Percentiles rank a stretch among this genome's conserved stretches.
These are phyloP conservation scores for Pseudochirops cupreus DNA, from an alignment of 2,797 vertebrate genomes.

Conservation along the genomic window DNA sequence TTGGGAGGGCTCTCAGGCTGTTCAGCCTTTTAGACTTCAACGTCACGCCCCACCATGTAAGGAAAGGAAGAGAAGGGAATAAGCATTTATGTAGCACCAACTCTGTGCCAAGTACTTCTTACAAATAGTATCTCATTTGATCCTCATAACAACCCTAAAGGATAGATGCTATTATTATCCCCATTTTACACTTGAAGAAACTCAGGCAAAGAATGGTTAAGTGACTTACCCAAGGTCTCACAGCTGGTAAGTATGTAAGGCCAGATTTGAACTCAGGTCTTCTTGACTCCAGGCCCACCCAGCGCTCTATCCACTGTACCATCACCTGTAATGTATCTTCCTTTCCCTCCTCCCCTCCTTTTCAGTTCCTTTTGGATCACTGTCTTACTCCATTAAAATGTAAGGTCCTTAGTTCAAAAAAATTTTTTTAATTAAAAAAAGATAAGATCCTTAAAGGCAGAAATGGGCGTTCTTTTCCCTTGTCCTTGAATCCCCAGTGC, in stretches of 20 bases:
- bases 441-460: neutral
- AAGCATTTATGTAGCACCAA: neutral
- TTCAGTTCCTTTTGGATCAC: neutral
- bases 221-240: neutral
- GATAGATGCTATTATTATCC: neutral
- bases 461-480: neutral
- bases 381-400: neutral
- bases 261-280: neutral
- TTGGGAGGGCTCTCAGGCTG: neutral
- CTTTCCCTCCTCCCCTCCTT: neutral
- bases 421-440: neutral
- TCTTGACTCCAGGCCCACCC: neutral
- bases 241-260: neutral
- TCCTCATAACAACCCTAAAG: neutral
- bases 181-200: neutral
- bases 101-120: neutral
- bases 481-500: neutral
- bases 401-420: neutral
- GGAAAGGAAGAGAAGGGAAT: neutral
- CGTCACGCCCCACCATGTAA: neutral
- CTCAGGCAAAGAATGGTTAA: neutral
- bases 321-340: neutral
- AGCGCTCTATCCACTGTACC: neutral
- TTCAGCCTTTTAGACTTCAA: neutral
- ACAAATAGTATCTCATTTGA: neutral